A percentile compares a stretch with the other conserved stretches of the same genome.
phyloP scores from a whole-genome alignment of 2,888 invertebrate genomes.

The Sclerodermus sp. region DNA sequence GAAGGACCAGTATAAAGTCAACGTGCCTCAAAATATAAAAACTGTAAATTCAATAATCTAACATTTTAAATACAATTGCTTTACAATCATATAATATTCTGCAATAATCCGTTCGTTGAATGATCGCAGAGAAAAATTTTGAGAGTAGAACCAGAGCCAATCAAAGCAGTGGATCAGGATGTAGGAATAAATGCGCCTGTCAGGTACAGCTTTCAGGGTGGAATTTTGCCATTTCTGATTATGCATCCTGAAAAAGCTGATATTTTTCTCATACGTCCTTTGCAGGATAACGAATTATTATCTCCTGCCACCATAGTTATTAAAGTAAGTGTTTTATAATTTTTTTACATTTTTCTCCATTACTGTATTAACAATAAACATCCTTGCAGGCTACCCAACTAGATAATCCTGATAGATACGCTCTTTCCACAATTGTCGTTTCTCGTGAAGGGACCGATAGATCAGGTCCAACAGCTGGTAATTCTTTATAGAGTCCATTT shows the following conservation, averaged over 20 bases:
- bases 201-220: conserved; percentile 69
- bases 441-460: conserved; percentile 62
- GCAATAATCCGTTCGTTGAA: not conserved
- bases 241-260: conserved; percentile 69
- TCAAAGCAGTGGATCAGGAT: conserved; percentile 81
- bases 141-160: conserved; percentile 70
- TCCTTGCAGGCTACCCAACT: conserved; percentile 70
- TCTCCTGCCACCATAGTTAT: conserved; percentile 80
- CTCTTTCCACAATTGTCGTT: conserved; percentile 79
- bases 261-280: conserved; percentile 63
- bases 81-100: conserved; percentile 1
- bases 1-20: conserved; percentile 73
- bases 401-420: conserved; percentile 87
- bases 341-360: not conserved
- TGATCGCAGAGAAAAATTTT: conserved; percentile 64
- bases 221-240: conserved; percentile 66
- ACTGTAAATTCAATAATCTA: conserved; percentile 50
- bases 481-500: no score
- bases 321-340: conserved; percentile 61
- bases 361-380: not conserved
- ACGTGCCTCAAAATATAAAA: conserved; percentile 66
- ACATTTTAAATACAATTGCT: not conserved
- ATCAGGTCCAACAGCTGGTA: conserved; percentile 52
- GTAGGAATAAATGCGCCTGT: conserved; percentile 75
- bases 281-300: conserved; percentile 65